Conservation (phyloP, 2,797 vertebrate genomes). For the Macroramphosus scolopax region DNA sequence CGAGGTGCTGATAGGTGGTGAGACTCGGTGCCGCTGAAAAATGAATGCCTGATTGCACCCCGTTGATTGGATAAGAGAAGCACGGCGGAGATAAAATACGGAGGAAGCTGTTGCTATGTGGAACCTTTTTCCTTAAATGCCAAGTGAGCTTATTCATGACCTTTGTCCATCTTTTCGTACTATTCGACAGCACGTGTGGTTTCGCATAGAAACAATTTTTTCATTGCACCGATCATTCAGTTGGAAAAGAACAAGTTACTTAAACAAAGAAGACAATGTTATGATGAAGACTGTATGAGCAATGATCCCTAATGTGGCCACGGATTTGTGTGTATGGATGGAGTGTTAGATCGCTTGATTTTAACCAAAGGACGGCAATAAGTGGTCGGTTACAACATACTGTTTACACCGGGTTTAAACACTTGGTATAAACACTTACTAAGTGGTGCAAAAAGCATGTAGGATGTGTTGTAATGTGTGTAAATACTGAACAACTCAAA, state of each 20-base stretch:
- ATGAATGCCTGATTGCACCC: conserved; percentile 22
- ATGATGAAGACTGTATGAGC: no score
- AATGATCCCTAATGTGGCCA: conserved; percentile 2
- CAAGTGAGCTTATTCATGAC: conserved; percentile 33
- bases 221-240: no score
- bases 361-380: neutral
- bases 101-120: conserved; percentile 14
- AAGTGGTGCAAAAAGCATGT: neutral
- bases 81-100: conserved; percentile 23
- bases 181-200: neutral
- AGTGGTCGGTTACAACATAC: neutral
- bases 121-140: conserved; percentile 40
- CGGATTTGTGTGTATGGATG: conserved; percentile 1
- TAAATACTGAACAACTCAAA: neutral
- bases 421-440: neutral
- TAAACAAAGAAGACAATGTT: conserved; percentile 22
- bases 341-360: neutral
- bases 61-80: conserved; percentile 20
- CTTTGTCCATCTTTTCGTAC: conserved; percentile 3
- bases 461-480: neutral
- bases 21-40: conserved; percentile 22
- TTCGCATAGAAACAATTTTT: conserved; percentile 2
- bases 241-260: no score
- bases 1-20: conserved; percentile 54
- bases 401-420: neutral